phyloP scores from a whole-genome alignment of 2,888 invertebrate genomes.

The Clunio marinus region DNA sequence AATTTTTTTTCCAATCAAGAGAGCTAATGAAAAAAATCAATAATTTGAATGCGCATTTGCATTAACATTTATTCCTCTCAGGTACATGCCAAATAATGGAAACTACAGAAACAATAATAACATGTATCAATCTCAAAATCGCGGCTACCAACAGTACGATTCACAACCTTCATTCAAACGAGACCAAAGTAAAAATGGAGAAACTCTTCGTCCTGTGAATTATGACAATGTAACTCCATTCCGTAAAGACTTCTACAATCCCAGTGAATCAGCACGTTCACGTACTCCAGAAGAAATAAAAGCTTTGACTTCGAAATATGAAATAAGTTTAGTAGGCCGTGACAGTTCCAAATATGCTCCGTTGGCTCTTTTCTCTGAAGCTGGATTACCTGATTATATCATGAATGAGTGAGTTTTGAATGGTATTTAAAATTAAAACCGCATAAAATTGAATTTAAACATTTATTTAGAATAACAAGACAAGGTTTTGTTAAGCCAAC shows the following conservation, averaged over 20 bases:
- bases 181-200: conserved; percentile 5
- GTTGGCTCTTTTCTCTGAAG: conserved; percentile 84
- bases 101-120: background rate
- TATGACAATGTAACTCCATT: conserved; percentile 71
- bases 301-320: conserved; percentile 70
- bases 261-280: conserved; percentile 67
- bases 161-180: background rate
- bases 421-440: too few species aligned
- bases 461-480: conserved; percentile 66
- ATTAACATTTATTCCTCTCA: background rate
- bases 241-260: conserved; percentile 89
- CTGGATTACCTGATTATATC: conserved; percentile 80
- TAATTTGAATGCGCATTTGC: background rate
- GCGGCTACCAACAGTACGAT: conserved; percentile 2
- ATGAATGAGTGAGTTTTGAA: too few species aligned
- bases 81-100: conserved; percentile 12
- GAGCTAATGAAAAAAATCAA: background rate
- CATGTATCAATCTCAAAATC: background rate
- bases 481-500: conserved; percentile 87
- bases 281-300: conserved; percentile 68
- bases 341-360: conserved; percentile 58
- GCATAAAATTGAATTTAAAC: too few species aligned
- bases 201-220: background rate
- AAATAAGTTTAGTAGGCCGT: conserved; percentile 82
- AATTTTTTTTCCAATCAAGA: too few species aligned